Evolutionary conservation across 37 sponge, comb jelly and placozoan genomes (phyloP).

Genomic region (Bolinopsis microptera): DNA sequence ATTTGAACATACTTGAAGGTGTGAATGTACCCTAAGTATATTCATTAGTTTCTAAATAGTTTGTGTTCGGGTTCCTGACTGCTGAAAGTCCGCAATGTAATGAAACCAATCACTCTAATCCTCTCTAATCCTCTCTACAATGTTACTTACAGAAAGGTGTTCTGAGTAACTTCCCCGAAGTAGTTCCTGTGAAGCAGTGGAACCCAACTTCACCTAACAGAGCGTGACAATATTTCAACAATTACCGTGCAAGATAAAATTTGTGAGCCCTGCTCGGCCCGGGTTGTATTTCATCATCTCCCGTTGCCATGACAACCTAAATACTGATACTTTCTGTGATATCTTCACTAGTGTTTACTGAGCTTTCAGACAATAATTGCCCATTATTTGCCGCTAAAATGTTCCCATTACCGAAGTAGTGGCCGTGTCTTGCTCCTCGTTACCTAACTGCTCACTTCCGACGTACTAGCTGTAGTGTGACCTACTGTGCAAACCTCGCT

Average conservation of each 20-base stretch:
- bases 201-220: neutral
- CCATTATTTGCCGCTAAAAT: neutral
- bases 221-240: neutral
- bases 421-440: neutral
- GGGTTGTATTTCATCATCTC: conserved; percentile 48
- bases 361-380: neutral
- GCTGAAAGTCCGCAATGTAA: no score
- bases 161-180: no score
- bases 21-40: no score
- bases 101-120: no score
- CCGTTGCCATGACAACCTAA: conserved; percentile 30
- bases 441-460: neutral
- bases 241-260: neutral
- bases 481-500: no score
- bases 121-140: no score
- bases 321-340: neutral
- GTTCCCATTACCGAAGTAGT: neutral
- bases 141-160: no score
- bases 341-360: neutral
- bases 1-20: no score
- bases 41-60: no score
- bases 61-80: no score
- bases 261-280: neutral
- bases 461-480: no score
- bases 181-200: no score